Evolutionary conservation across 2,888 invertebrate species (phyloP), one percentile per base, ranked within the genome.

Genomic region (Hypsopygia costalis): DNA sequence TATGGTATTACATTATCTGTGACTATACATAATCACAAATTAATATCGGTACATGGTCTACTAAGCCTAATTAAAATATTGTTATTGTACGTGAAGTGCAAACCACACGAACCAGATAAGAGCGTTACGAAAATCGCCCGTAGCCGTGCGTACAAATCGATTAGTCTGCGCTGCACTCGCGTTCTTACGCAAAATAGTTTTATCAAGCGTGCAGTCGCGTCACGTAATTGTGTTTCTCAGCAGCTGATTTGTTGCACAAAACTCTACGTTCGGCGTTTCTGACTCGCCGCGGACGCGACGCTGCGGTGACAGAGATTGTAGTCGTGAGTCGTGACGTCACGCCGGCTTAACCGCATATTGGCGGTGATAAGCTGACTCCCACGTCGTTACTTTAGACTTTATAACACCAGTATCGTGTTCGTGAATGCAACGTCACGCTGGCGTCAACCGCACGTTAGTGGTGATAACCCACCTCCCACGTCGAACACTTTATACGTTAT

Each of bases 131-230:
- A 82, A 85, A 81, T 77, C 70, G 59, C 55, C 73, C 75, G 70
- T 70, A 75, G 66, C 75, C 62, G 69, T 66, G 81, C 81, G 80
- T 78, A 63, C 57, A 77, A 86, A 87, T 87, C 78, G 83, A 86
- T 86, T 85, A 79, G 72, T 71, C 69, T 69, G 66, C 62, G 71
- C 62, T 74, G 39, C 33, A 33, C 27, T 39, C 62, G 58, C 58
- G 59, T 56, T 70, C 64, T 86, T 86, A 81, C 82, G 83, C 79
- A 85, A 86, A 47, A 79, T 67, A 71, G 49, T 73, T 75, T 16
- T 75, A 80, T 77, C 74, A 73, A 77, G 75, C 82, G 77, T 80
- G 74, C 71, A 72, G 67, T 61, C 66, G 58, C 72, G 73, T 81
- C 83, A 86, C 83, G 83, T 83, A 83, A 83, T 58, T 55, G 64